Base-by-base conservation (phyloP, 2,888 invertebrate species). In the Ceraclea dissimilis region DNA sequence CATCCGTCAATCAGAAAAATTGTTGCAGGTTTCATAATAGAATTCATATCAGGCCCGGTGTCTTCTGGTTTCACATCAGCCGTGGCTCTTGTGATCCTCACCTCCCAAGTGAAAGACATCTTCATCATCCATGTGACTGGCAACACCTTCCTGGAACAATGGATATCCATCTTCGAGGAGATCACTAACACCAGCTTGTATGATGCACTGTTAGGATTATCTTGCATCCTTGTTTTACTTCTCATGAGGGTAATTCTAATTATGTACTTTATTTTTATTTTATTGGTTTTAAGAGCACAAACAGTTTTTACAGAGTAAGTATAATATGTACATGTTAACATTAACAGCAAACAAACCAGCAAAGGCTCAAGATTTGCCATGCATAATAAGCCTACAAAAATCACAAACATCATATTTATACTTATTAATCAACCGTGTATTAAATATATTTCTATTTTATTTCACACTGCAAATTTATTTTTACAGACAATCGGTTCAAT, bases 51-150 rank as follows among this genome's bases (percentile, higher is more conserved):
- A 2, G 90, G 90, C 0, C 92, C 93, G 0, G 93, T 93, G 0
- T 88, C 90, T 2, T 90, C 89, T 0, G 92, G 91, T 13, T 93
- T 93, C 71, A 93, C 93, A 2, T 91, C 92, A 1, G 93, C 93
- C 2, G 93, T 91, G 10, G 90, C 93, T 22, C 77, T 93, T 49
- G 89, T 93, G 66, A 93, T 93, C 64, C 84, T 91, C 46, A 86
- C 90, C 0, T 90, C 92, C n/a, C 93, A 93, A 73, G 77, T 92
- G 17, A 90, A 91, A 71, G 88, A 90, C 67, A 75, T 92, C 51
- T 78, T 92, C 53, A 90, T 89, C 1, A 85, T 91, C 64, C 64
- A 72, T 16, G 86, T 85, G 13, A 78, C 76, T 44, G 90, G 90
- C 18, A 77, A 81, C 39, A 91, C 91, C 0, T 90, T 93, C 67